Evolutionary conservation across 1,140 invertebrate genomes (phyloP), one percentile per base, ranked within the genome.

Genomic region (Andrena cerasifolii): DNA sequence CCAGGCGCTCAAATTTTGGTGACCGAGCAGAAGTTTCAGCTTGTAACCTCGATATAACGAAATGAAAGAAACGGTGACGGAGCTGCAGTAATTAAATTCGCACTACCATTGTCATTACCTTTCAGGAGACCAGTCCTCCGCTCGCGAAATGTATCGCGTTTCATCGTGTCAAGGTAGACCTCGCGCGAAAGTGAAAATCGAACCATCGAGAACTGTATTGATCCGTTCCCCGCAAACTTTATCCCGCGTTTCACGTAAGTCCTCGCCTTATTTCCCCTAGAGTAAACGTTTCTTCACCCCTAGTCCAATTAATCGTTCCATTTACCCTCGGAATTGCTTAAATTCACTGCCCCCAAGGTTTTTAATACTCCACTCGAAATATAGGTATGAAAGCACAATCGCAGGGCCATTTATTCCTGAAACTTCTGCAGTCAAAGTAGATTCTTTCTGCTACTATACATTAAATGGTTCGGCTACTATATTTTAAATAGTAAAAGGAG

Each of bases 61-160:
- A 26, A 40, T 1, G 21, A 26, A 18, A 54, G 33, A 67, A 31
- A 43, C 33, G 77, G 47, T 66, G 51, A 61, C 16, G 36, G 12
- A 6, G 53, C 61, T 47, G 3, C 0, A 51, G n/a, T 62, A 79
- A 81, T 81, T 81, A 81, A 81, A 81, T 65, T n/a, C n/a, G n/a
- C n/a, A 31, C 65, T 33, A 66, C 10, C 1, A 0, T 21, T 3
- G 8, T 21, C 7, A 10, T 21, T 40, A 31, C 31, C 33, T 43
- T 40, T 24, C 24, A 8, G 0, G 24, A 56, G 33, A 12, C 40
- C 36, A 40, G 10, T 43, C 28, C 16, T 28, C 18, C 10, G 8
- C 10, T n/a, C 2, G 36, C 18, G 18, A 7, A 53, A 8, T 26
- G 28, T 21, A 10, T 49, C 26, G 51, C 14, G 31, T 67, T 36